phyloP scores from a whole-genome alignment of 1,140 invertebrate genomes.

The Drosophila nikananu region DNA sequence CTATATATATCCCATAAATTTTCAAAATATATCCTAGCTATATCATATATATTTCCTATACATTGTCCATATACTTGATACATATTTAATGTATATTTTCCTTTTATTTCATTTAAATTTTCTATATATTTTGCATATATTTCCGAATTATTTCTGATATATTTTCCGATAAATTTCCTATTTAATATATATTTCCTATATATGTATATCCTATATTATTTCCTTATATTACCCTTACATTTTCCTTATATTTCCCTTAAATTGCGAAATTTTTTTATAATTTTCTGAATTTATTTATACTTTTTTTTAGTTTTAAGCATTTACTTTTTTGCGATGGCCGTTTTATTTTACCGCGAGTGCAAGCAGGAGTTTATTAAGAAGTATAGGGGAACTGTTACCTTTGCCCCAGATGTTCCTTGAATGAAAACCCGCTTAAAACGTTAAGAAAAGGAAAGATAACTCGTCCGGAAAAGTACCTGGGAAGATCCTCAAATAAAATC shows the following conservation, averaged over 20 bases:
- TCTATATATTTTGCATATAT: not conserved
- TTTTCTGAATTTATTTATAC: not conserved
- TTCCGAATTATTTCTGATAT: no score
- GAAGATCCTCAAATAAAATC: no score
- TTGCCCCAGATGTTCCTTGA: not conserved
- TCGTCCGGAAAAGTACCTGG: no score
- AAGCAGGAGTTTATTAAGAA: not conserved
- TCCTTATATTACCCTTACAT: not conserved
- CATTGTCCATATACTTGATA: not conserved
- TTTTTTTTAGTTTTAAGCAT: not conserved
- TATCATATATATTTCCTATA: not conserved
- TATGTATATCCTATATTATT: not conserved
- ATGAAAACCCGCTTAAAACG: not conserved
- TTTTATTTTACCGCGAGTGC: not conserved
- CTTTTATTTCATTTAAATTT: not conserved
- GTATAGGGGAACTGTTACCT: not conserved
- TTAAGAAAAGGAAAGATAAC: not conserved
- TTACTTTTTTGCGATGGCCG: constrained; percentile 14
- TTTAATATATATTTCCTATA: no score
- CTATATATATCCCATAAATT: not conserved
- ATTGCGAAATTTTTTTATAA: no score
- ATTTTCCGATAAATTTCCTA: not conserved
- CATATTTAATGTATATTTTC: not conserved
- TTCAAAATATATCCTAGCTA: not conserved
- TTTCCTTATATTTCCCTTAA: not conserved